phyloP scores from a whole-genome alignment of 2,797 vertebrate genomes.

The Odontamblyopus rebecca region DNA sequence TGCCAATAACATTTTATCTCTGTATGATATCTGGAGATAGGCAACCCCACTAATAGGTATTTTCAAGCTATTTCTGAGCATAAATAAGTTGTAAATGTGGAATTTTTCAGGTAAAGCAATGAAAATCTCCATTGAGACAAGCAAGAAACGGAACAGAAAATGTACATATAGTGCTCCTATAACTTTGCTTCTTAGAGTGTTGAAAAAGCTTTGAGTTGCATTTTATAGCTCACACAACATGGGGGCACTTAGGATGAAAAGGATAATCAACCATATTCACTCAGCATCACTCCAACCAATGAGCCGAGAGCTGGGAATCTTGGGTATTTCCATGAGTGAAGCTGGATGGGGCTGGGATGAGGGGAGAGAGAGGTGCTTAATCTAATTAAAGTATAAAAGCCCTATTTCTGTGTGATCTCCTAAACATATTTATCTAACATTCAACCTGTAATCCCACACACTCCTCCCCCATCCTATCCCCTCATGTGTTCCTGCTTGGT shows the following conservation, averaged over 20 bases:
- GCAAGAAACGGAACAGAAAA: no score
- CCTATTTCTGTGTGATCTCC: slow-evolving; percentile 51
- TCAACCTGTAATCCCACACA: slow-evolving; percentile 62
- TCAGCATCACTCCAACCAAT: slow-evolving; percentile 30
- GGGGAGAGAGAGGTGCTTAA: slow-evolving; percentile 33
- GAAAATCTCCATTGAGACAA: no score
- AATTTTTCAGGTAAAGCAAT: no score
- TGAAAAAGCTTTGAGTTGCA: slow-evolving; percentile 1
- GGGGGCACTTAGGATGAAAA: slow-evolving; percentile 12
- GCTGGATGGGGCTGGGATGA: slow-evolving; percentile 9
- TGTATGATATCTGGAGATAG: no score
- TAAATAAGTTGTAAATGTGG: no score
- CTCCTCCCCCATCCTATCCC: slow-evolving; percentile 25
- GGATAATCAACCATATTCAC: slow-evolving; percentile 20
- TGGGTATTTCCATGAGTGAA: slow-evolving; percentile 21
- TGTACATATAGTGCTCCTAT: no score
- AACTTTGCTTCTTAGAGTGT: background rate
- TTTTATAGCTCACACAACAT: slow-evolving; percentile 9
- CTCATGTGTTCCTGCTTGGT: slow-evolving; percentile 3
- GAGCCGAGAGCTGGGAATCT: slow-evolving; percentile 28
- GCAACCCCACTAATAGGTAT: no score
- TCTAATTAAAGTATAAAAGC: slow-evolving; percentile 57
- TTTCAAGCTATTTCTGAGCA: no score
- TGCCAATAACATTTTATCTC: no score
- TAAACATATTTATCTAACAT: slow-evolving; percentile 66